Conservation (phyloP, 2,888 invertebrate species). For the Clusia tigrina region DNA sequence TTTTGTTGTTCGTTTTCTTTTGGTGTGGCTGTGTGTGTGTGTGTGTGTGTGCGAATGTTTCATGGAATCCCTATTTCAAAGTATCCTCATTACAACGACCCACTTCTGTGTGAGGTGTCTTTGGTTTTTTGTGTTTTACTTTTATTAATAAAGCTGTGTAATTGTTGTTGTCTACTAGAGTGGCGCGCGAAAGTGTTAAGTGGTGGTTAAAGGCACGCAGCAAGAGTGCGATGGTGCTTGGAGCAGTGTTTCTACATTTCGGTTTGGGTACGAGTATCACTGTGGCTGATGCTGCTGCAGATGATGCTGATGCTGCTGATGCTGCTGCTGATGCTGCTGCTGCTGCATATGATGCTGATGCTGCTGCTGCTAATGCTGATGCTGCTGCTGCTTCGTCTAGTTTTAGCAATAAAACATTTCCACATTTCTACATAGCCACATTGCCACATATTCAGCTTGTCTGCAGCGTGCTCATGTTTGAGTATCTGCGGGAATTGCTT, state of each 20-base stretch:
- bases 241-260: background rate
- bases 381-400: constrained; percentile 3
- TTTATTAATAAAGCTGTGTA: constrained; percentile 24
- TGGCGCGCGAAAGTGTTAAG: constrained; percentile 41
- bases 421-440: too few species aligned
- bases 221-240: too few species aligned
- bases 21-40: background rate
- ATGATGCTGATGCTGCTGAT: too few species aligned
- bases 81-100: too few species aligned
- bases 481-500: background rate
- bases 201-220: constrained; percentile 30
- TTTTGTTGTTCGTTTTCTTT: background rate
- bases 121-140: constrained; percentile 1
- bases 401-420: background rate
- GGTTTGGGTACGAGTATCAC: background rate
- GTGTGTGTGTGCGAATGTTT: background rate
- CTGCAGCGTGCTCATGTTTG: too few species aligned
- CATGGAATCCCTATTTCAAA: too few species aligned
- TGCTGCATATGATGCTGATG: too few species aligned
- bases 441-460: too few species aligned
- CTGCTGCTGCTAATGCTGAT: too few species aligned
- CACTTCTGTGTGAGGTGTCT: background rate
- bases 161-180: constrained; percentile 12
- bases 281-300: background rate
- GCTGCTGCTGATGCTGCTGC: too few species aligned